Conservation (phyloP, 1,140 invertebrate species). For the Zaprionus gabonicus region DNA sequence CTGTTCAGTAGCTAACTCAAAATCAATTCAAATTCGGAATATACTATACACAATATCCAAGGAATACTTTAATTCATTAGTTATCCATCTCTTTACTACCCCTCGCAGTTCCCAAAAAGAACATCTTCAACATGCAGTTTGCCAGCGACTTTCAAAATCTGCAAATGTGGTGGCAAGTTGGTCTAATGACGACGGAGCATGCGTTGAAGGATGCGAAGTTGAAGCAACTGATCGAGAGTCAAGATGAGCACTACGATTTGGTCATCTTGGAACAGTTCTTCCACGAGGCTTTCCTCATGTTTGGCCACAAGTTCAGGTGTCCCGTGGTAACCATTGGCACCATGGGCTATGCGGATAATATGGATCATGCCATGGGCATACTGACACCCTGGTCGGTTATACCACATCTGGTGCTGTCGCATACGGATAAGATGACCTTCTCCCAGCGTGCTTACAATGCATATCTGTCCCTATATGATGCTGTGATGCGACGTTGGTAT, state of each 20-base stretch:
- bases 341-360: constrained; percentile 86
- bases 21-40: neutral
- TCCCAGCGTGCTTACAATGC: constrained; percentile 68
- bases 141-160: constrained; percentile 77
- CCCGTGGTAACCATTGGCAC: constrained; percentile 86
- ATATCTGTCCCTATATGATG: constrained; percentile 76
- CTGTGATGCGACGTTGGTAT: constrained; percentile 67
- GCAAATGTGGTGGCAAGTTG: constrained; percentile 83
- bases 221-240: constrained; percentile 84
- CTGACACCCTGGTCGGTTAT: constrained; percentile 85
- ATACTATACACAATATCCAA: neutral
- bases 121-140: constrained; percentile 77
- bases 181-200: constrained; percentile 84
- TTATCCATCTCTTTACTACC: neutral
- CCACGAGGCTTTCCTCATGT: constrained; percentile 86
- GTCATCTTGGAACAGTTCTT: constrained; percentile 86
- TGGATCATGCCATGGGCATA: constrained; percentile 86
- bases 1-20: neutral
- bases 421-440: constrained; percentile 83
- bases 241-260: constrained; percentile 85
- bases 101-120: constrained; percentile 76
- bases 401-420: constrained; percentile 84
- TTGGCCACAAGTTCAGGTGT: constrained; percentile 86
- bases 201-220: constrained; percentile 85
- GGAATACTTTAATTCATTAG: neutral